Conservation (phyloP, 2,797 vertebrate species). For the Artibeus lituratus region DNA sequence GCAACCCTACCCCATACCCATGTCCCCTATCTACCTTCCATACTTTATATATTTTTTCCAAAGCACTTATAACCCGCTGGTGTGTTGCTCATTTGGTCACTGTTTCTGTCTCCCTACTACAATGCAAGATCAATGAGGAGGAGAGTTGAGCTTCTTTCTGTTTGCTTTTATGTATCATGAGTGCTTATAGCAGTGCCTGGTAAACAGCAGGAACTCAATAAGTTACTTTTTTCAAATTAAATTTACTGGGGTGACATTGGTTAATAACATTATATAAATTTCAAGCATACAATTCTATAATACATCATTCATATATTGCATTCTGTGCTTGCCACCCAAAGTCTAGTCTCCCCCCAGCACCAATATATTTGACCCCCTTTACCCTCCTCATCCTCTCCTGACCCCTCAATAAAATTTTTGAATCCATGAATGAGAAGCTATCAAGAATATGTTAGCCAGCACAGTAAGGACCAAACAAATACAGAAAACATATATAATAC, state of each 20-base stretch:
- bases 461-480: constrained; percentile 23
- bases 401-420: neutral
- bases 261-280: neutral
- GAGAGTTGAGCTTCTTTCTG: neutral
- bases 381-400: neutral
- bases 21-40: neutral
- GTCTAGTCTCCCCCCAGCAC: neutral
- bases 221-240: neutral
- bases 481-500: neutral
- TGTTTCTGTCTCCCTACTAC: neutral
- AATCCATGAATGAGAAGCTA: neutral
- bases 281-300: neutral
- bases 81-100: neutral
- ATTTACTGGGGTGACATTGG: neutral
- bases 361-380: neutral
- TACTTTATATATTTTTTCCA: neutral
- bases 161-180: neutral
- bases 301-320: neutral
- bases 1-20: neutral
- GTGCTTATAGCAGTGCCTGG: neutral
- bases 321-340: neutral
- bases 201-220: neutral
- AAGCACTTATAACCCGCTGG: neutral
- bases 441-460: neutral
- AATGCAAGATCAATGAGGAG: neutral